These are phyloP conservation scores for Gnathonemus echidnorhynchus DNA, from an alignment of 2,113 vertebrate genomes.

Conservation along the genomic window DNA sequence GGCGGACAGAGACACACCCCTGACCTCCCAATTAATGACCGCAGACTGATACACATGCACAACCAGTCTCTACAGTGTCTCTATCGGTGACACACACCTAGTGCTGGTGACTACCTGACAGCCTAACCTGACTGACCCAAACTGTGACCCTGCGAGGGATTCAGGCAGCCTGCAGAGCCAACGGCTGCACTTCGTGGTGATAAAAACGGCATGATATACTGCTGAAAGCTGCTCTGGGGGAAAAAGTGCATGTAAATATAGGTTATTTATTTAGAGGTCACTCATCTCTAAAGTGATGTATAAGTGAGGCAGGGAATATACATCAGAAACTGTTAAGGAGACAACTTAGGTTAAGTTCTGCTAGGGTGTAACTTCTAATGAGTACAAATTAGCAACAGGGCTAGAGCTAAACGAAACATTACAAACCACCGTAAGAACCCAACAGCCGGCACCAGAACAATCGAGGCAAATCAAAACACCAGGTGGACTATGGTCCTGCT, in stretches of 20 bases:
- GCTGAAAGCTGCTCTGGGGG: not conserved
- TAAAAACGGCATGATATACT: not conserved
- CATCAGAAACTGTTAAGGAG: not conserved
- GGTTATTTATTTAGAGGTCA: not conserved
- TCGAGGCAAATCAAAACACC: not conserved
- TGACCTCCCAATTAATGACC: not conserved
- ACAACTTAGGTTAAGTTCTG: not conserved
- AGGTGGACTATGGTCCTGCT: not conserved
- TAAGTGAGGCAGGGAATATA: not conserved
- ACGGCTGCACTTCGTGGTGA: not conserved
- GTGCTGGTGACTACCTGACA: not conserved
- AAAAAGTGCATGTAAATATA: not conserved
- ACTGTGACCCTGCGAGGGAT: not conserved
- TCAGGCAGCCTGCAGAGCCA: not conserved
- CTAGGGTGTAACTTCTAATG: not conserved
- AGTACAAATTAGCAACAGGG: not conserved
- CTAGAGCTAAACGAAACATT: not conserved
- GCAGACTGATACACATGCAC: not conserved
- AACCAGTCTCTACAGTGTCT: not conserved
- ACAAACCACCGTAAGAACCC: not conserved
- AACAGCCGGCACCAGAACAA: not conserved
- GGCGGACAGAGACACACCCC: not conserved
- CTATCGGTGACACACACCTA: not conserved
- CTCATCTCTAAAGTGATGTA: not conserved
- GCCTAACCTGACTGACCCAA: not conserved